These are phyloP conservation scores for Leptinotarsa lineolata DNA, from an alignment of 1,140 invertebrate species.

Conservation along the genomic window DNA sequence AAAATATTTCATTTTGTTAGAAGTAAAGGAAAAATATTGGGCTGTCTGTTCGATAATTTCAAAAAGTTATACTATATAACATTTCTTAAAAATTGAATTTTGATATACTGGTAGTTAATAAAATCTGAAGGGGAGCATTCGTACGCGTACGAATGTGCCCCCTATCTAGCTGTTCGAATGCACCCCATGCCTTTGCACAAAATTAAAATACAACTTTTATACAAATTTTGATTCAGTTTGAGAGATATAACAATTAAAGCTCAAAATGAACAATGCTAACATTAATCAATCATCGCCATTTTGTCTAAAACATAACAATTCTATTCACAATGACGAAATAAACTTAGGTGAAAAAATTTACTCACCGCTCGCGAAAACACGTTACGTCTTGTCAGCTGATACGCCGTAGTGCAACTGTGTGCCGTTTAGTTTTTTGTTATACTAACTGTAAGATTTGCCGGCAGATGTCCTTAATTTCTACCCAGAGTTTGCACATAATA, in stretches of 20 bases:
- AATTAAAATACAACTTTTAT: background rate
- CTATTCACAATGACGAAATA: background rate
- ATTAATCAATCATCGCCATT: constrained; percentile 3
- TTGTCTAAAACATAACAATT: constrained; percentile 18
- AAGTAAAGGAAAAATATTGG: no score
- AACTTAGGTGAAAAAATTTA: constrained; percentile 18
- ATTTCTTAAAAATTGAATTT: constrained; percentile 11
- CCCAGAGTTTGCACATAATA: no score
- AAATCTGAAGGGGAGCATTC: constrained; percentile 13
- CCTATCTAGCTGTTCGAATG: background rate
- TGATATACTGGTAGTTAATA: background rate
- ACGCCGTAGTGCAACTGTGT: no score
- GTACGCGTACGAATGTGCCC: constrained; percentile 23
- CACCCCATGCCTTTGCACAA: background rate
- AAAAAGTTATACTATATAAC: background rate
- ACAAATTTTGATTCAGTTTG: background rate
- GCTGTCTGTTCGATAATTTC: no score
- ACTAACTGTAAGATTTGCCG: no score
- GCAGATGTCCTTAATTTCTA: no score
- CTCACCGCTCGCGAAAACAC: constrained; percentile 2
- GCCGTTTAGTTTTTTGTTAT: no score
- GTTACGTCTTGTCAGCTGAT: no score
- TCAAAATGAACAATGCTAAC: constrained; percentile 3
- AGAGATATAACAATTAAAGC: constrained; percentile 12
- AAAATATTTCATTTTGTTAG: no score